Conservation (phyloP, 2,888 invertebrate genomes). For the Tyria jacobaeae region DNA sequence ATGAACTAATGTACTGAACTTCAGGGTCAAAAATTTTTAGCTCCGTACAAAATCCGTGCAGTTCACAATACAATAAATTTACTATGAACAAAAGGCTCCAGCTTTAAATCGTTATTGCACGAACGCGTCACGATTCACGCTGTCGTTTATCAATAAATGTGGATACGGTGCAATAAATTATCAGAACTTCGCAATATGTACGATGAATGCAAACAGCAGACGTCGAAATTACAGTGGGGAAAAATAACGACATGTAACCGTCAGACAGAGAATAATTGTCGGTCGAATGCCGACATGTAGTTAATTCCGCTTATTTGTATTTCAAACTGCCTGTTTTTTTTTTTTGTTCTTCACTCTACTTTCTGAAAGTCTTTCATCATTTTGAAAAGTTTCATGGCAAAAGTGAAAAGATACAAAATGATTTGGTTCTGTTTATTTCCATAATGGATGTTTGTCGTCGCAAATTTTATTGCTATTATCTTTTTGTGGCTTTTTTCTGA, state of each 20-base stretch:
- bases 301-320: conserved; percentile 76
- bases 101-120: conserved; percentile 60
- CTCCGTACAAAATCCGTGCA: conserved; percentile 41
- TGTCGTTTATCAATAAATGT: conserved; percentile 73
- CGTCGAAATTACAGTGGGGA: conserved; percentile 72
- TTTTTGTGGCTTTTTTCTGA: conserved; percentile 28
- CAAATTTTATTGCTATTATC: conserved; percentile 42
- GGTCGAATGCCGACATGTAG: conserved; percentile 64
- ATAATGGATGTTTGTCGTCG: conserved; percentile 42
- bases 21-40: conserved; percentile 31
- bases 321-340: conserved; percentile 49
- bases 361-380: conserved; percentile 25
- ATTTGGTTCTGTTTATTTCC: conserved; percentile 46
- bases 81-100: conserved; percentile 52
- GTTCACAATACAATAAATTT: conserved; percentile 58
- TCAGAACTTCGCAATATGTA: conserved; percentile 66
- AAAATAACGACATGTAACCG: conserved; percentile 66
- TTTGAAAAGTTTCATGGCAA: conserved; percentile 38
- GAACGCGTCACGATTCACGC: conserved; percentile 53
- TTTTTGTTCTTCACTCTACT: conserved; percentile 26
- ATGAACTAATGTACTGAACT: conserved; percentile 34
- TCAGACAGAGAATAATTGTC: conserved; percentile 77
- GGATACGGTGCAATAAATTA: conserved; percentile 73
- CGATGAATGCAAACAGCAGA: conserved; percentile 66
- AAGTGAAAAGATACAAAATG: conserved; percentile 40